Evolutionary conservation across 2,888 invertebrate genomes (phyloP).

Genomic region (Apodemia zela): DNA sequence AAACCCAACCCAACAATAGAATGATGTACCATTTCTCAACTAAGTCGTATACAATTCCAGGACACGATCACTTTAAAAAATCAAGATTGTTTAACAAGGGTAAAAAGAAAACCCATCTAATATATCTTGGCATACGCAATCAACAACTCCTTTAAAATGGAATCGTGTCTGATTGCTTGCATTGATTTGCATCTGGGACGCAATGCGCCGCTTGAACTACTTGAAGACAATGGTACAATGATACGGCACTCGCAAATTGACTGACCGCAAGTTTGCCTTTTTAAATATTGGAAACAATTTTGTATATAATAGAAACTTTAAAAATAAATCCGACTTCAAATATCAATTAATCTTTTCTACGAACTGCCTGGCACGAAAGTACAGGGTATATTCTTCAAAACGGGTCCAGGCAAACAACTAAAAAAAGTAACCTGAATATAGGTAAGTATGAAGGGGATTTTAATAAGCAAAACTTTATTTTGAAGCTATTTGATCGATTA

Average conservation of each 20-base stretch:
- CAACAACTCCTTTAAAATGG: slow-evolving; percentile 27
- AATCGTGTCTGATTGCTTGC: slow-evolving; percentile 27
- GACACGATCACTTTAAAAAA: neutral
- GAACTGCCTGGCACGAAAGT: too few relatives aligned
- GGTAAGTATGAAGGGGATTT: too few relatives aligned
- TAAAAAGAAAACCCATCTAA: slow-evolving; percentile 17
- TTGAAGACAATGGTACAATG: neutral
- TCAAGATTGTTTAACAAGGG: neutral
- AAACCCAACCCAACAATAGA: too few relatives aligned
- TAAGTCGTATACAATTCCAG: neutral
- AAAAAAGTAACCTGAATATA: too few relatives aligned
- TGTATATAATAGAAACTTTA: too few relatives aligned
- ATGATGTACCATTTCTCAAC: neutral
- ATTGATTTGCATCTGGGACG: slow-evolving; percentile 28
- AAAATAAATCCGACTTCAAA: too few relatives aligned
- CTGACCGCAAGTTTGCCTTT: neutral
- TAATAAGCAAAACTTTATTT: too few relatives aligned
- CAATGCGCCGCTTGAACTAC: slow-evolving; percentile 13
- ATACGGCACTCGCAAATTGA: neutral
- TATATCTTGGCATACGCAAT: slow-evolving; percentile 28
- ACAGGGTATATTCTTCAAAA: too few relatives aligned
- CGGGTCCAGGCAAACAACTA: too few relatives aligned
- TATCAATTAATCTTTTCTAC: too few relatives aligned
- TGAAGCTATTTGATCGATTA: too few relatives aligned
- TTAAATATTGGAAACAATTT: too few relatives aligned